A percentile compares a stretch with the other conserved stretches of the same genome.
Evolutionary conservation across 2,888 invertebrate genomes (phyloP).

Genomic region (Ptilodon capucinus): DNA sequence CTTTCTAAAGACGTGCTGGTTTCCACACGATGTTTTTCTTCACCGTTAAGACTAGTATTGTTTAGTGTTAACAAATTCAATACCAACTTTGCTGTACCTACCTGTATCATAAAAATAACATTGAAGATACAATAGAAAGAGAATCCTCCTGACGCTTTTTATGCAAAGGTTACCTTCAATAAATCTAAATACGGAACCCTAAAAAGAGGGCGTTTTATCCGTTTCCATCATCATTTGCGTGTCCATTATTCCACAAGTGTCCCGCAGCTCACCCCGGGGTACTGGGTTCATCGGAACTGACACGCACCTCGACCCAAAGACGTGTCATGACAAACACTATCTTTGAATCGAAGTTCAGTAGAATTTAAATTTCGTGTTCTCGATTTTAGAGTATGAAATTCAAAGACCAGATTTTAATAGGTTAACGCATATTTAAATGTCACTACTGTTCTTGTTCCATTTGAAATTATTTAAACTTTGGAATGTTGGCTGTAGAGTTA

Average conservation of each 20-base stretch:
- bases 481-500: background rate
- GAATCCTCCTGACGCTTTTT: background rate
- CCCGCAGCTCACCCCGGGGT: background rate
- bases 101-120: no score
- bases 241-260: slow-evolving; percentile 2
- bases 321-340: background rate
- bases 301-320: background rate
- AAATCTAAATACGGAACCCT: no score
- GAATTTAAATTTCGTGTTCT: background rate
- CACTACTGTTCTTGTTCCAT: background rate
- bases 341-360: background rate
- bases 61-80: no score
- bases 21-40: no score
- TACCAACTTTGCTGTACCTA: no score
- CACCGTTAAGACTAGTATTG: no score
- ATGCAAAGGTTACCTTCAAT: slow-evolving; percentile 1
- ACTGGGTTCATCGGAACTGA: background rate
- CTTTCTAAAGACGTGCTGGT: no score
- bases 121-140: background rate
- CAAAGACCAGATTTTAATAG: background rate
- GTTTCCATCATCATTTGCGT: slow-evolving; percentile 2
- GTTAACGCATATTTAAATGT: background rate
- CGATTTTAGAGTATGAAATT: background rate
- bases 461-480: background rate
- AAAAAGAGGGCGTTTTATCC: background rate